These are phyloP conservation scores for Hippoglossus hippoglossus DNA, from an alignment of 2,797 vertebrate species.

Conservation along the genomic window DNA sequence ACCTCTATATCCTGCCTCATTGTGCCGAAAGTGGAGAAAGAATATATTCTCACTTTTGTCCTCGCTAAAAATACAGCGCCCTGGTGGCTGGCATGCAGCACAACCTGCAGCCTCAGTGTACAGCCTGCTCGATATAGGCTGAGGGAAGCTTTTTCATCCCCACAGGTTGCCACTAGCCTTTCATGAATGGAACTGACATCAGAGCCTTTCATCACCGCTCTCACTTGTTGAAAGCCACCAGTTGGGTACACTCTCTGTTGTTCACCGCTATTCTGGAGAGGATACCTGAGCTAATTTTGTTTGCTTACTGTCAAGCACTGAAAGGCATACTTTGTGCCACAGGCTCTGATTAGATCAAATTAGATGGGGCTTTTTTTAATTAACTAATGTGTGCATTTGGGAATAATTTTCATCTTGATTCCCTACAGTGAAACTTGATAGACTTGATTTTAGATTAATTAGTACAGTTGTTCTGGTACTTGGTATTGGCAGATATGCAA, in stretches of 20 bases:
- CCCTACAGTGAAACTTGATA: background rate
- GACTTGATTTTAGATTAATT: too few species aligned
- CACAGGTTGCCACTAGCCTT: constrained; percentile 61
- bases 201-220: constrained; percentile 59
- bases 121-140: constrained; percentile 55
- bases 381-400: constrained; percentile 1
- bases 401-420: constrained; percentile 1
- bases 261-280: constrained; percentile 51
- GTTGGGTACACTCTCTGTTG: constrained; percentile 42
- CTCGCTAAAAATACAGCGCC: constrained; percentile 74
- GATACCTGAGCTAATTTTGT: constrained; percentile 63
- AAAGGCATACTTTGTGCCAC: constrained; percentile 47
- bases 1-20: constrained; percentile 19
- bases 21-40: constrained; percentile 35
- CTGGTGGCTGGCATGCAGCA: constrained; percentile 56
- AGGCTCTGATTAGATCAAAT: constrained; percentile 45
- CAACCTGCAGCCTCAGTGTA: constrained; percentile 64
- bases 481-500: too few species aligned
- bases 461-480: too few species aligned
- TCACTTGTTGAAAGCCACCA: constrained; percentile 61
- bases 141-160: constrained; percentile 70
- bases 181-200: constrained; percentile 72
- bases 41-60: constrained; percentile 57
- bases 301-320: constrained; percentile 57
- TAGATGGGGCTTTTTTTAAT: constrained; percentile 9